phyloP scores from a whole-genome alignment of 2,888 invertebrate species.

The Rhagium mordax region DNA sequence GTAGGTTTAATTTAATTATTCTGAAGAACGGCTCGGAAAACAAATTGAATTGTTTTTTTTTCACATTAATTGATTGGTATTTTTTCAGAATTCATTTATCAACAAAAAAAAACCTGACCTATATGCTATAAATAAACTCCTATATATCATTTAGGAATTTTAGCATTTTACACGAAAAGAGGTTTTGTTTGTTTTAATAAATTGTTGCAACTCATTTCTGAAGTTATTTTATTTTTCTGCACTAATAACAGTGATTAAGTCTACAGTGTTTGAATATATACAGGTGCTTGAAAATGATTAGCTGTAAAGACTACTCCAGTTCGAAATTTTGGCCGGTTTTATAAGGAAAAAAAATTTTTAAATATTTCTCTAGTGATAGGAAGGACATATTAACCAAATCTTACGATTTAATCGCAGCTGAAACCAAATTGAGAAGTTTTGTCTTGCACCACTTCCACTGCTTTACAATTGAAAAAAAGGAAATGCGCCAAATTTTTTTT shows the following conservation, averaged over 20 bases:
- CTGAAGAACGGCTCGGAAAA: not conserved
- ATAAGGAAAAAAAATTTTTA: too few species aligned
- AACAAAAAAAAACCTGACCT: not conserved
- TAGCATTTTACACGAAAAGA: not conserved
- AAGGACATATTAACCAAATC: too few species aligned
- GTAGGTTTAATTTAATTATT: not conserved
- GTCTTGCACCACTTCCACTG: too few species aligned
- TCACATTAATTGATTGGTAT: not conserved
- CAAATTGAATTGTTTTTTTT: not conserved
- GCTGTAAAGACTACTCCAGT: too few species aligned
- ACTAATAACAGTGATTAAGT: not conserved
- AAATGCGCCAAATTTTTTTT: too few species aligned
- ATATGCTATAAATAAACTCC: not conserved
- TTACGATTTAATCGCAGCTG: too few species aligned
- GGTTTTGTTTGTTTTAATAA: not conserved
- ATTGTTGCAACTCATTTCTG: not conserved
- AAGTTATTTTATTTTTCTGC: not conserved
- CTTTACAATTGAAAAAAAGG: too few species aligned
- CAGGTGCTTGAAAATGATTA: too few species aligned
- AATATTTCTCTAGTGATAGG: too few species aligned
- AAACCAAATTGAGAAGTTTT: too few species aligned
- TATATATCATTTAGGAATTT: not conserved
- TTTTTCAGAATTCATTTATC: not conserved
- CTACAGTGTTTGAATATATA: too few species aligned
- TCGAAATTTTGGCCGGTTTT: too few species aligned